These are phyloP conservation scores for Agrilus biguttatus DNA, from an alignment of 2,888 invertebrate genomes.

Conservation along the genomic window DNA sequence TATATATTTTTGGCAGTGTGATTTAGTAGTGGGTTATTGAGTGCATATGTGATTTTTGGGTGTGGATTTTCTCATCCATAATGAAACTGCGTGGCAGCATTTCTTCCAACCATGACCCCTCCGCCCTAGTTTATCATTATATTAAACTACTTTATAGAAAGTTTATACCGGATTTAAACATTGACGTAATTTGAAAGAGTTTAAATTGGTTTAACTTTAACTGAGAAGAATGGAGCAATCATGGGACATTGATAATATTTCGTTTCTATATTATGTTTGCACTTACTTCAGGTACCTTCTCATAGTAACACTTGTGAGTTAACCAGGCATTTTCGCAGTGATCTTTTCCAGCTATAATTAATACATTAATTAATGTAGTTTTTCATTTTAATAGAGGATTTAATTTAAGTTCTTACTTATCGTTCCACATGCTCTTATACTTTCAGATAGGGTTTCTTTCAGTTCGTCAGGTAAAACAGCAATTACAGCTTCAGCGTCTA, in stretches of 20 bases:
- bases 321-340: conserved; percentile 18
- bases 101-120: too few species aligned
- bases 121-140: too few species aligned
- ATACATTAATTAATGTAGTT: neutral
- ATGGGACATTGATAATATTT: too few species aligned
- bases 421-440: conserved; percentile 24
- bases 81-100: too few species aligned
- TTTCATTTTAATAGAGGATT: neutral
- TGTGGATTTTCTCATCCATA: too few species aligned
- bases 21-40: too few species aligned
- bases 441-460: conserved; percentile 16
- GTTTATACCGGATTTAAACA: neutral
- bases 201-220: too few species aligned
- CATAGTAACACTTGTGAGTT: conserved; percentile 18
- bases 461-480: conserved; percentile 27
- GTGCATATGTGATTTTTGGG: too few species aligned
- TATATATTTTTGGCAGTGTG: too few species aligned
- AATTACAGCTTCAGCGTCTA: conserved; percentile 27
- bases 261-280: too few species aligned
- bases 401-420: conserved; percentile 17
- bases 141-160: too few species aligned
- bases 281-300: conserved; percentile 13
- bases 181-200: neutral
- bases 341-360: conserved; percentile 14
- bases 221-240: too few species aligned